These are phyloP conservation scores for Eutolmus rufibarbis DNA, from an alignment of 2,888 invertebrate species.

Conservation along the genomic window DNA sequence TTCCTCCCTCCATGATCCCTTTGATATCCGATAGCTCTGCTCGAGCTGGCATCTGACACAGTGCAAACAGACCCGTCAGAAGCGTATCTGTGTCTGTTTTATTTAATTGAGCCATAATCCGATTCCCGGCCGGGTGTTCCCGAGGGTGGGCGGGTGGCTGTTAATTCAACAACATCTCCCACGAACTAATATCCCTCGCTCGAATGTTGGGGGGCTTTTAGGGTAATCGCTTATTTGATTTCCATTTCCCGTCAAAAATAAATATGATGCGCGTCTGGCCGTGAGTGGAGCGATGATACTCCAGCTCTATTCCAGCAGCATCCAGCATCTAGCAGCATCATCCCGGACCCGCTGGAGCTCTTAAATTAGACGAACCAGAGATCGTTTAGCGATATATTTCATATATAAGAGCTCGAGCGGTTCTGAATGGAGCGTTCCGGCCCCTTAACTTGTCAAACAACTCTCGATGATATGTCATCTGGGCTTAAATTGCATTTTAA, in stretches of 20 bases:
- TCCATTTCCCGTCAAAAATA: slow-evolving; percentile 2
- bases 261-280: not conserved
- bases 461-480: slow-evolving; percentile 24
- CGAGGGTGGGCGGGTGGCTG: not conserved
- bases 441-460: slow-evolving; percentile 28
- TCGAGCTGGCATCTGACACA: not conserved
- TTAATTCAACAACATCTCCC: not conserved
- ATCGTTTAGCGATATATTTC: not conserved
- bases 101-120: not conserved
- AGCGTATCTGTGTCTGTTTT: not conserved
- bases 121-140: not conserved
- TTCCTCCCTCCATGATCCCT: not conserved
- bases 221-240: slow-evolving; percentile 5
- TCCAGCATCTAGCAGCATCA: not conserved
- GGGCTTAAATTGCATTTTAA: slow-evolving; percentile 42
- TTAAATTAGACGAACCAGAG: slow-evolving; percentile 1
- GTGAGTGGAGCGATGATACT: not conserved
- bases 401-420: not conserved
- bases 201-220: not conserved
- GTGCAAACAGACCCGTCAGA: not conserved
- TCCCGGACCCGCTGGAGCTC: not conserved
- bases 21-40: slow-evolving; percentile 6
- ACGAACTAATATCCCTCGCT: not conserved
- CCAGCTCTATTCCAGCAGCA: not conserved
- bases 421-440: not conserved